Evolutionary conservation across 2,113 vertebrate genomes (phyloP), one percentile per base, ranked within the genome.

Genomic region (Lepus europaeus): DNA sequence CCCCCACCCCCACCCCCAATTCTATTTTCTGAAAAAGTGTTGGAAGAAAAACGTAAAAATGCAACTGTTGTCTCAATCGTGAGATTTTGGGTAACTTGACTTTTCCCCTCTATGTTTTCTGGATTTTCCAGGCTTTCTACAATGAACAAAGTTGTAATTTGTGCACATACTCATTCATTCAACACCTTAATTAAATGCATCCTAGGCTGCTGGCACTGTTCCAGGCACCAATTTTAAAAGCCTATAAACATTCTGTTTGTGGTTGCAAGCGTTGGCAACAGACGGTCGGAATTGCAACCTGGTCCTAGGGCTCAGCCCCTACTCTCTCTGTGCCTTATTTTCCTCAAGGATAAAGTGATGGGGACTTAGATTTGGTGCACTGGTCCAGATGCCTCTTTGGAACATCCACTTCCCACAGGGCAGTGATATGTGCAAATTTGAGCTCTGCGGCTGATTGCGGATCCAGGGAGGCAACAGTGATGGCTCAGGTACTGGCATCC

Each of bases 11-110:
- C 45, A 45, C 19, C 31, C 61, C 45, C 83, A 90, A 73, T 73
- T 68, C 56, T 87, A 56, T 81, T 95, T 82, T 87, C 53, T 45
- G 39, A 63, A 89, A 77, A 91, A 95, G 45, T 36, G 17, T 69
- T 93, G 27, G 63, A 84, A 20, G 31, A 84, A 93, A 86, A 94
- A 63, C 31, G n/a, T 0, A 88, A 39, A 94, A 95, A 68, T 23
- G n/a, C 6, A 23, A 16, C 33, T 16, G 25, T 76, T 93, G 61
- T 87, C 61, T 90, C 51, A 23, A 66, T 95, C 17, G 59, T 64
- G 51, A 70, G 36, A 82, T 63, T 78, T 45, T 59, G 19, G 13
- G 64, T 36, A 29, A 72, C 61, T 74, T 84, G 72, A 76, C 33
- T 77, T 87, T 82, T 66, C 23, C 84, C 87, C 53, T 81, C 36